Evolutionary conservation across 2,113 vertebrate species (phyloP).

Genomic region (Plecturocebus donacophilus): DNA sequence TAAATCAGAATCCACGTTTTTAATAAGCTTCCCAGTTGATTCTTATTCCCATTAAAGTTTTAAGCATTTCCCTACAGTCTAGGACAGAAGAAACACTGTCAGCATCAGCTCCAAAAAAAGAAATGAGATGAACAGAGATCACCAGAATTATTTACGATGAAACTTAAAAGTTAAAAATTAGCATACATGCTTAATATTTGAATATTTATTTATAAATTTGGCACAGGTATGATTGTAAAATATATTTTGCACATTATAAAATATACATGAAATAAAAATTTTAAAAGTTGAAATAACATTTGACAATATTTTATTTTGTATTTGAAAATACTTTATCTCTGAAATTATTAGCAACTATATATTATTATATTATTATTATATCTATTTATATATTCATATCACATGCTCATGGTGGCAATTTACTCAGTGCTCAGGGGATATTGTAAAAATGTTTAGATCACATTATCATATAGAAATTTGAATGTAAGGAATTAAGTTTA

Average conservation of each 20-base stretch:
- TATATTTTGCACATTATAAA: neutral
- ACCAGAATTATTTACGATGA: neutral
- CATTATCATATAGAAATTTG: neutral
- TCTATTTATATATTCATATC: neutral
- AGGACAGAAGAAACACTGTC: neutral
- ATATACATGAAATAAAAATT: neutral
- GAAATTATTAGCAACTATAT: neutral
- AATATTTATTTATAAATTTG: neutral
- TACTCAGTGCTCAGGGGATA: neutral
- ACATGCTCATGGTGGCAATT: neutral
- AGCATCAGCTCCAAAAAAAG: neutral
- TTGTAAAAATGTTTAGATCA: neutral
- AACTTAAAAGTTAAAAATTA: neutral
- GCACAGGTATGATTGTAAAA: neutral
- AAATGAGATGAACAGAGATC: neutral
- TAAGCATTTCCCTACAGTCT: neutral
- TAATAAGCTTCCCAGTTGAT: neutral
- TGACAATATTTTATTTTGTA: neutral
- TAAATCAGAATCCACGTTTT: neutral
- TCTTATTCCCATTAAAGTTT: neutral
- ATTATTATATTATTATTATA: neutral
- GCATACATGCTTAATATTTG: neutral
- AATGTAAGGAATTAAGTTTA: neutral
- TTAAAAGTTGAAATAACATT: neutral
- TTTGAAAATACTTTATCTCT: neutral